phyloP scores from a whole-genome alignment of 2,888 invertebrate species.

The Apodemia mormo region DNA sequence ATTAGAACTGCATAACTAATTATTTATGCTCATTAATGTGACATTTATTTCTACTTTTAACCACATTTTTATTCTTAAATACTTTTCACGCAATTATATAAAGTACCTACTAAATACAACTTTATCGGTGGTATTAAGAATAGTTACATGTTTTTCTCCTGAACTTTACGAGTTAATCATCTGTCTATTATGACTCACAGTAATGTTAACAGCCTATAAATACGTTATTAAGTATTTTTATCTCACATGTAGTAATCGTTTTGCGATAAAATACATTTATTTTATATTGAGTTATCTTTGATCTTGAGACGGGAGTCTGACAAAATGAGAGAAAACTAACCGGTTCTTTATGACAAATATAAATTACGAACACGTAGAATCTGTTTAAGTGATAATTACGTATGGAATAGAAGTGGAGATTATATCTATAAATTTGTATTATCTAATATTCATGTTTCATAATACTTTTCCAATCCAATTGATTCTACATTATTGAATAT shows the following conservation, averaged over 20 bases:
- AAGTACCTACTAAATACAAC: background rate
- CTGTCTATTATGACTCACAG: conserved; percentile 9
- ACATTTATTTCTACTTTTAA: background rate
- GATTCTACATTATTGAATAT: background rate
- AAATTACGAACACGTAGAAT: conserved; percentile 7
- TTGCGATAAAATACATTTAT: conserved; percentile 13
- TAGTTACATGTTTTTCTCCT: conserved; percentile 5
- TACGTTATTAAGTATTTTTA: conserved; percentile 9
- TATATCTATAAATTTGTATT: background rate
- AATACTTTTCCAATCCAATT: background rate
- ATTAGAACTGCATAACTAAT: background rate
- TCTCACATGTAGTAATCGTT: conserved; percentile 3
- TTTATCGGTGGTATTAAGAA: background rate
- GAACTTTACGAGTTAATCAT: conserved; percentile 15
- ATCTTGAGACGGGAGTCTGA: background rate
- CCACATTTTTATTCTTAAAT: background rate
- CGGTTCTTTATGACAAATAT: conserved; percentile 5
- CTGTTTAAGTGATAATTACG: background rate
- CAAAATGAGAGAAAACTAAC: conserved; percentile 17
- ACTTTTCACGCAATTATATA: conserved; percentile 2
- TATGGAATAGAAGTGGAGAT: background rate
- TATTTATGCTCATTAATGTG: background rate
- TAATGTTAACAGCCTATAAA: conserved; percentile 14
- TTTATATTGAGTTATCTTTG: conserved; percentile 14
- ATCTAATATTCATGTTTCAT: background rate